A percentile compares a stretch with the other conserved stretches of the same genome.
Conservation (phyloP, 1,140 invertebrate species). For the Drosophila bocki region DNA sequence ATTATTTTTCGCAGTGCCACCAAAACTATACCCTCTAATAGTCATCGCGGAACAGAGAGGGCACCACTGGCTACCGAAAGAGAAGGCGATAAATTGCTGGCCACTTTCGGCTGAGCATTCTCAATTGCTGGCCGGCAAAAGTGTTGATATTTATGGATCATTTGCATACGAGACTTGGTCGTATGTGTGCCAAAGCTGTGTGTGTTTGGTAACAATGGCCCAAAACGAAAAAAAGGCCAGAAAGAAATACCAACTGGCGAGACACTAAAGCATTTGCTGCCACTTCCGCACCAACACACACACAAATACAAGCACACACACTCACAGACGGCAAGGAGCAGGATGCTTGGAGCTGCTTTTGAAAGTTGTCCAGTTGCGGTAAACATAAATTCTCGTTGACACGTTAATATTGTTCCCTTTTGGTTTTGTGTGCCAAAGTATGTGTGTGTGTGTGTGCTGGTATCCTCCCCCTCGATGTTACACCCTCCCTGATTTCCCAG, state of each 20-base stretch:
- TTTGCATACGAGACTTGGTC: slow-evolving; percentile 67
- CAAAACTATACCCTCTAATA: slow-evolving; percentile 5
- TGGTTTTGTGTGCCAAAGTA: slow-evolving; percentile 53
- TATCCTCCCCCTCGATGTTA: neutral
- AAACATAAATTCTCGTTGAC: slow-evolving; percentile 84
- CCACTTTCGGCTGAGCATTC: slow-evolving; percentile 70
- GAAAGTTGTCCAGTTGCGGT: slow-evolving; percentile 84
- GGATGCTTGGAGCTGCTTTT: slow-evolving; percentile 76
- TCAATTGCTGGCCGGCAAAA: slow-evolving; percentile 67
- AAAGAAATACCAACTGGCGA: slow-evolving; percentile 78
- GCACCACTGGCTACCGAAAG: slow-evolving; percentile 15
- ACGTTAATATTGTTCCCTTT: slow-evolving; percentile 84
- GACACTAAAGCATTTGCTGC: slow-evolving; percentile 82
- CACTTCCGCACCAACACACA: slow-evolving; percentile 64
- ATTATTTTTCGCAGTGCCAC: neutral
- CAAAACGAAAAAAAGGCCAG: slow-evolving; percentile 24
- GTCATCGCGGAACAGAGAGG: neutral
- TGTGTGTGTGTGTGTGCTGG: slow-evolving; percentile 41
- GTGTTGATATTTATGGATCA: slow-evolving; percentile 84
- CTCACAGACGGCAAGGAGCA: slow-evolving; percentile 19
- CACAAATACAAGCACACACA: slow-evolving; percentile 22
- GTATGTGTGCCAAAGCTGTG: slow-evolving; percentile 59
- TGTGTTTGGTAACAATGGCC: slow-evolving; percentile 47
- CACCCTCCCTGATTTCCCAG: neutral
- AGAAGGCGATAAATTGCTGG: slow-evolving; percentile 66